Conservation (phyloP, 1,140 invertebrate genomes). For the Paraescarpia echinospica region DNA sequence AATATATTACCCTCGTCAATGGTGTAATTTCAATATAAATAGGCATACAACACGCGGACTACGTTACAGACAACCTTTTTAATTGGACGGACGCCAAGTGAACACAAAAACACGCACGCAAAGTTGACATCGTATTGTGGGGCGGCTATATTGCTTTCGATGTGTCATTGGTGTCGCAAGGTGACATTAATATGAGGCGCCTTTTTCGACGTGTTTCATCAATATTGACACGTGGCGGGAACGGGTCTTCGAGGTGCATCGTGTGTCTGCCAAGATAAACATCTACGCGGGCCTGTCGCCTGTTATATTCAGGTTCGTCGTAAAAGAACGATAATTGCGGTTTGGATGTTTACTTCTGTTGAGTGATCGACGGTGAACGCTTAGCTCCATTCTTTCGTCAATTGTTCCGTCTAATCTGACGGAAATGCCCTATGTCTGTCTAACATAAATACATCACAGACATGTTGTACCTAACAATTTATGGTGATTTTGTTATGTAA, state of each 20-base stretch:
- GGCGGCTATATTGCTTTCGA: background rate
- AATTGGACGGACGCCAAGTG: background rate
- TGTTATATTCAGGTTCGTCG: background rate
- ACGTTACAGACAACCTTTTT: background rate
- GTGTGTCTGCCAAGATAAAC: background rate
- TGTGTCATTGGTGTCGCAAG: background rate
- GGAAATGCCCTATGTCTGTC: background rate
- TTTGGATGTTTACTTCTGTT: background rate
- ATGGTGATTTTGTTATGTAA: too few relatives aligned
- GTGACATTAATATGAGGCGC: background rate
- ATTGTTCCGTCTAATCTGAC: background rate
- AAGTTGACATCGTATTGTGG: background rate
- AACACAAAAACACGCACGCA: background rate
- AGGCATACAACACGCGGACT: background rate
- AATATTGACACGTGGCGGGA: background rate
- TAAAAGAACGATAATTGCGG: background rate
- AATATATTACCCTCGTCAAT: background rate
- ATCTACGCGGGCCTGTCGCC: background rate
- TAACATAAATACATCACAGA: too few relatives aligned
- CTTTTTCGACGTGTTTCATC: background rate
- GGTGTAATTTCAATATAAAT: background rate
- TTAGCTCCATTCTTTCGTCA: background rate
- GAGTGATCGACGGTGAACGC: background rate
- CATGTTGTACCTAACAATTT: too few relatives aligned
- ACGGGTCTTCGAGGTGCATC: background rate